Percentiles rank a stretch among this genome's conserved stretches.
These are phyloP conservation scores for Sapajus apella DNA, from an alignment of 2,113 vertebrate genomes.

Conservation along the genomic window DNA sequence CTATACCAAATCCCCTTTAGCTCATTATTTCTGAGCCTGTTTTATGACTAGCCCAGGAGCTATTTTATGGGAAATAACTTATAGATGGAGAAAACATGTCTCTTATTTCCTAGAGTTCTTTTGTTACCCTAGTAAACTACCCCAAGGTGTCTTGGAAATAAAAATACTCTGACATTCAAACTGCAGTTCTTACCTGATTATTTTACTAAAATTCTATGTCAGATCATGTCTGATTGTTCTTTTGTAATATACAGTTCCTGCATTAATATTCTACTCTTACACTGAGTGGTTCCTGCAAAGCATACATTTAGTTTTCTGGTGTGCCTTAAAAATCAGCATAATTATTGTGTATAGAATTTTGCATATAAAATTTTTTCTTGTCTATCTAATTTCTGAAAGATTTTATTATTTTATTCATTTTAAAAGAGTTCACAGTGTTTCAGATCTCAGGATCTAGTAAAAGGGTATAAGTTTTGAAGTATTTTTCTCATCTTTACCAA, in stretches of 20 bases:
- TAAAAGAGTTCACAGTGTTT: not conserved
- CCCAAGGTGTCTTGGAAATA: not conserved
- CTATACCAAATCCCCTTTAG: not conserved
- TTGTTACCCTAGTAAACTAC: not conserved
- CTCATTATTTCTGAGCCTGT: slow-evolving; percentile 13
- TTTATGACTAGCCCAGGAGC: not conserved
- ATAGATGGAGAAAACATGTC: not conserved
- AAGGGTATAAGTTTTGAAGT: not conserved
- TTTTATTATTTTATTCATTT: not conserved
- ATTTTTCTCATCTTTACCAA: not conserved
- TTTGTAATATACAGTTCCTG: not conserved
- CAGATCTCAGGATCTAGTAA: not conserved
- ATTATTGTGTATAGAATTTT: not conserved
- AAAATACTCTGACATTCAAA: slow-evolving; percentile 27
- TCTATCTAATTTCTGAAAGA: not conserved
- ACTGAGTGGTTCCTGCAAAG: not conserved
- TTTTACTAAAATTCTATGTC: not conserved
- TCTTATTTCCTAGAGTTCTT: not conserved
- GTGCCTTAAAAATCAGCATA: not conserved
- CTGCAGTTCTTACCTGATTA: not conserved
- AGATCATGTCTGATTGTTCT: not conserved
- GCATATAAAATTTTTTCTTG: not conserved
- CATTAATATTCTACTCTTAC: not conserved
- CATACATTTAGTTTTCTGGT: not conserved
- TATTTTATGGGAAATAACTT: not conserved